Evolutionary conservation across 1,140 invertebrate species (phyloP).

Genomic region (Anoplophora glabripennis): DNA sequence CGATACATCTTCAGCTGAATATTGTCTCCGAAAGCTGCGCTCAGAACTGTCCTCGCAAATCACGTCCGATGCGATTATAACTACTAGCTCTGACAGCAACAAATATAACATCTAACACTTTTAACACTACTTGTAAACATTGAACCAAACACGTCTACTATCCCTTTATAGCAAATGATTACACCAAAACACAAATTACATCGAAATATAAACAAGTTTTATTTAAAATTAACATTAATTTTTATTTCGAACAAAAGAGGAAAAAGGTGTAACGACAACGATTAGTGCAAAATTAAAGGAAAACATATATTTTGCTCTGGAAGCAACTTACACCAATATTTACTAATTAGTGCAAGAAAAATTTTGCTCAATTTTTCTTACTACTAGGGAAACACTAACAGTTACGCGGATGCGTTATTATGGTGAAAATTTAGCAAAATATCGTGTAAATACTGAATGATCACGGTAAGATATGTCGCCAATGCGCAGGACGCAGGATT

Average conservation of each 20-base stretch:
- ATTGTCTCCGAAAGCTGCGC: too few species aligned
- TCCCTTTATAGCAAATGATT: conserved; percentile 15
- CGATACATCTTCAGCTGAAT: conserved; percentile 18
- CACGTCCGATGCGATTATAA: conserved; percentile 8
- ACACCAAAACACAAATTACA: conserved; percentile 28
- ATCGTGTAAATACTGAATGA: too few species aligned
- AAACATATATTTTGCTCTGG: conserved; percentile 24
- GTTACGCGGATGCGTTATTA: background rate
- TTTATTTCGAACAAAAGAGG: conserved; percentile 18
- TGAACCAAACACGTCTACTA: conserved; percentile 27
- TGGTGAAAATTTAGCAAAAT: too few species aligned
- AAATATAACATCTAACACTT: conserved; percentile 31
- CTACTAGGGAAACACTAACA: conserved; percentile 15
- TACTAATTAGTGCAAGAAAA: conserved; percentile 41
- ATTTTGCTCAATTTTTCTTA: conserved; percentile 41
- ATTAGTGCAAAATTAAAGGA: conserved; percentile 41
- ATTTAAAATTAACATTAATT: conserved; percentile 11
- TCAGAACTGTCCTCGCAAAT: conserved; percentile 11
- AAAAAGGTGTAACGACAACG: conserved; percentile 42
- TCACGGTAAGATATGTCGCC: too few species aligned
- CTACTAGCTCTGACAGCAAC: conserved; percentile 17
- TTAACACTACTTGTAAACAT: conserved; percentile 32
- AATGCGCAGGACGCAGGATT: too few species aligned
- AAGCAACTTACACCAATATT: conserved; percentile 42
- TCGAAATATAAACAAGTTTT: conserved; percentile 23